phyloP scores from a whole-genome alignment of 2,797 vertebrate species.

The Anisognathus igniventris region DNA sequence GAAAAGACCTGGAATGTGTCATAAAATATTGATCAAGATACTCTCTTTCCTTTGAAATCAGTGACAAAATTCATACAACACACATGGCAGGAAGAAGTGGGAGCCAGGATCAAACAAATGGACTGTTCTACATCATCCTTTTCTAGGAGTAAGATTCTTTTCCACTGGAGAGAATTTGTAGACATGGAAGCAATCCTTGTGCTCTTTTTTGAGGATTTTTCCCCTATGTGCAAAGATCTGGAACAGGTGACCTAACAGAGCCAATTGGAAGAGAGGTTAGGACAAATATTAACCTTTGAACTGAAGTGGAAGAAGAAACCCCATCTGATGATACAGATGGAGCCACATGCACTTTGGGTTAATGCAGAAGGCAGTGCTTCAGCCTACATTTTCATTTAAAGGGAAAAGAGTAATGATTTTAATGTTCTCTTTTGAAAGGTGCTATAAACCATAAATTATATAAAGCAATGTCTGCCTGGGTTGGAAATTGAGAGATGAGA shows the following conservation, averaged over 20 bases:
- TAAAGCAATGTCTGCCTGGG: background rate
- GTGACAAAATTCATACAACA: background rate
- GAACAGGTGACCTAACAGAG: background rate
- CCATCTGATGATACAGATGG: background rate
- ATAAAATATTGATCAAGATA: background rate
- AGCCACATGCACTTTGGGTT: background rate
- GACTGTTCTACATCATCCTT: background rate
- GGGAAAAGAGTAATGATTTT: background rate
- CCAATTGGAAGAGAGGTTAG: background rate
- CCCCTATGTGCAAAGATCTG: fast-evolving
- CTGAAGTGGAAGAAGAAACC: background rate
- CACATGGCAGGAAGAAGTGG: background rate
- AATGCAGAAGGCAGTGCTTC: background rate
- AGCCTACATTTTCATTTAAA: background rate
- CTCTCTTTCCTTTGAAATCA: background rate
- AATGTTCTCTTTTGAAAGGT: background rate
- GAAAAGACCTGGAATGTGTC: background rate
- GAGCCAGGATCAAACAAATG: background rate
- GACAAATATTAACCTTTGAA: background rate
- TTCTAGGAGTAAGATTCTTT: background rate
- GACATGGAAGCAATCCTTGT: background rate
- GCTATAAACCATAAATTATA: background rate
- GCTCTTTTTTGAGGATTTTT: background rate
- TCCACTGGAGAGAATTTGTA: background rate
- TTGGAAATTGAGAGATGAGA: background rate